Evolutionary conservation across 2,888 invertebrate genomes (phyloP).

Genomic region (Alcis repandata): DNA sequence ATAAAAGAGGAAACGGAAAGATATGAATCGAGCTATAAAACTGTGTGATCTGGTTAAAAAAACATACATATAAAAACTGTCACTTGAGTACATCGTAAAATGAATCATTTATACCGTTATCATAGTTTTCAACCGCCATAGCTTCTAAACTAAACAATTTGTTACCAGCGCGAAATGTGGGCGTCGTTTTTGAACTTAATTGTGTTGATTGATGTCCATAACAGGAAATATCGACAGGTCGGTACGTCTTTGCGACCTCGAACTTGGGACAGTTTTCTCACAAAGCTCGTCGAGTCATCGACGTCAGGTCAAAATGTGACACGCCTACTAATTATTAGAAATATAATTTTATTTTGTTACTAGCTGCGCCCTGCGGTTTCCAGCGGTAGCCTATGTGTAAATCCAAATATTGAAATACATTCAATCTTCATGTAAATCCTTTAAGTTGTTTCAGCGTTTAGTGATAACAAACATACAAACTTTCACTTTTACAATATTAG

Average conservation of each 20-base stretch:
- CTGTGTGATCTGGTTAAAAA: no score
- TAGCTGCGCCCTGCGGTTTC: neutral
- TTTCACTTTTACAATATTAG: no score
- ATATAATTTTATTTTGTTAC: neutral
- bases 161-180: slow-evolving; percentile 50
- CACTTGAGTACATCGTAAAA: no score
- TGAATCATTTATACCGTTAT: no score
- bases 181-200: slow-evolving; percentile 55
- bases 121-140: neutral
- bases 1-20: no score
- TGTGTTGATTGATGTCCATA: slow-evolving; percentile 58
- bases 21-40: no score
- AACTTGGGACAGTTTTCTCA: slow-evolving; percentile 32
- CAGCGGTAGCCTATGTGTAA: no score
- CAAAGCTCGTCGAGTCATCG: slow-evolving; percentile 1
- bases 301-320: slow-evolving; percentile 17
- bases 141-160: slow-evolving; percentile 46
- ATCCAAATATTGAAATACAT: no score
- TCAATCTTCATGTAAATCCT: no score
- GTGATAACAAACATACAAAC: no score
- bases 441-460: no score
- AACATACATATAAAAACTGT: no score
- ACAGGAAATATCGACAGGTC: slow-evolving; percentile 39
- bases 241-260: slow-evolving; percentile 28
- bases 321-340: slow-evolving; percentile 8